phyloP scores from a whole-genome alignment of 1,140 invertebrate genomes.

The Tachypleus tridentatus region DNA sequence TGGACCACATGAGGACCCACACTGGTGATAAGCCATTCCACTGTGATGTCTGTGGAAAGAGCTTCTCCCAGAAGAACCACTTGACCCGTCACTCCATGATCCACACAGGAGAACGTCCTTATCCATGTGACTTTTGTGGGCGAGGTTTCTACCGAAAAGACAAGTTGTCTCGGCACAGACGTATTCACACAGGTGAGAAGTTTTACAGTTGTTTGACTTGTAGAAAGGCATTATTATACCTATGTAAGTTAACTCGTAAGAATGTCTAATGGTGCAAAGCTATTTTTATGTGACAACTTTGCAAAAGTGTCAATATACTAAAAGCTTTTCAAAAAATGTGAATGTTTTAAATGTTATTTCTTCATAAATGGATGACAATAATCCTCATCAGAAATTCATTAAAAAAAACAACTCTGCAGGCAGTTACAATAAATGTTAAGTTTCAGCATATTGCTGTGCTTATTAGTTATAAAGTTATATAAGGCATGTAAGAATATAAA shows the following conservation, averaged over 20 bases:
- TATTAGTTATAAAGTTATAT: no score
- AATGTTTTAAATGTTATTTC: no score
- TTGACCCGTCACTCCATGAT: conserved; percentile 40
- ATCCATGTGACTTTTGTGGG: conserved; percentile 69
- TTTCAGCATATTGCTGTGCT: no score
- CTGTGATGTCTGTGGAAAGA: conserved; percentile 27
- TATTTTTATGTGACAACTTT: neutral
- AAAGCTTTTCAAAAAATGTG: no score
- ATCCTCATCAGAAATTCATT: no score
- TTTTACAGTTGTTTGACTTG: conserved; percentile 51
- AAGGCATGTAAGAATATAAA: no score
- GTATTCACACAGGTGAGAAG: conserved; percentile 51
- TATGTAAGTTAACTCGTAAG: neutral
- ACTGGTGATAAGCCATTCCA: conserved; percentile 28
- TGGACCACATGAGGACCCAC: conserved; percentile 27
- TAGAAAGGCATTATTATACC: conserved; percentile 24
- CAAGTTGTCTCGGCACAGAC: conserved; percentile 58
- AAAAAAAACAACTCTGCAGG: no score
- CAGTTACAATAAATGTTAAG: no score
- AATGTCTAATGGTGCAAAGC: neutral
- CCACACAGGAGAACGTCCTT: conserved; percentile 80
- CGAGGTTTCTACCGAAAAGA: conserved; percentile 83
- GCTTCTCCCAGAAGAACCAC: conserved; percentile 28
- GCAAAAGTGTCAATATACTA: no score
- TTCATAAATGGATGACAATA: no score